phyloP scores from a whole-genome alignment of 2,888 invertebrate genomes.

The Trissolcus japonicus region DNA sequence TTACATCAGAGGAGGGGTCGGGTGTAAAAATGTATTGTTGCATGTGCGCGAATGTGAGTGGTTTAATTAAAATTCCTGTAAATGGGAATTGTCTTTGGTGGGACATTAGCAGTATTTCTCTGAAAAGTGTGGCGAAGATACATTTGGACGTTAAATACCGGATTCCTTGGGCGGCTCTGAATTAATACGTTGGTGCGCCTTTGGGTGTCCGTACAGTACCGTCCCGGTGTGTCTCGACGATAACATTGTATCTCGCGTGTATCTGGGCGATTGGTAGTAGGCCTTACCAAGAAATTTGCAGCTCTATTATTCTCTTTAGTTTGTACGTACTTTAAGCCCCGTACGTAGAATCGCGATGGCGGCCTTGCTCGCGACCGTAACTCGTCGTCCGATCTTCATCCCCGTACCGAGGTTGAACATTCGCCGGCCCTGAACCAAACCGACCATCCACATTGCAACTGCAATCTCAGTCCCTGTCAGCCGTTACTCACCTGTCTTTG shows the following conservation, averaged over 20 bases:
- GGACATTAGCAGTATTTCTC: slow-evolving; percentile 47
- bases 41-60: slow-evolving; percentile 46
- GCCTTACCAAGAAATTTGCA: slow-evolving; percentile 63
- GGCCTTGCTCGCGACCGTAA: slow-evolving; percentile 60
- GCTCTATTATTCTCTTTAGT: slow-evolving; percentile 62
- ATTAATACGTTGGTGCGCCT: slow-evolving; percentile 54
- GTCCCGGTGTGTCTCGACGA: slow-evolving; percentile 47
- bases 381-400: slow-evolving; percentile 60
- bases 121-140: slow-evolving; percentile 54
- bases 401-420: slow-evolving; percentile 52
- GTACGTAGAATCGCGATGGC: slow-evolving; percentile 60
- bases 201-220: slow-evolving; percentile 50
- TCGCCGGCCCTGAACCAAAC: slow-evolving; percentile 59
- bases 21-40: slow-evolving; percentile 11
- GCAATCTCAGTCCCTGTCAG: slow-evolving; percentile 66
- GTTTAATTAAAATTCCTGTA: slow-evolving; percentile 52
- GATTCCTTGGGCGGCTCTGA: slow-evolving; percentile 45
- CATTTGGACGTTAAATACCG: slow-evolving; percentile 56
- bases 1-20: too few relatives aligned
- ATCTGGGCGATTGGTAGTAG: slow-evolving; percentile 58
- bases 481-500: slow-evolving; percentile 70
- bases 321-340: slow-evolving; percentile 58
- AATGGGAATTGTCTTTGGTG: slow-evolving; percentile 41
- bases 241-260: slow-evolving; percentile 60
- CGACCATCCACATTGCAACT: slow-evolving; percentile 58